Evolutionary conservation across 2,888 invertebrate genomes (phyloP).

Genomic region (Drosophila tripunctata): DNA sequence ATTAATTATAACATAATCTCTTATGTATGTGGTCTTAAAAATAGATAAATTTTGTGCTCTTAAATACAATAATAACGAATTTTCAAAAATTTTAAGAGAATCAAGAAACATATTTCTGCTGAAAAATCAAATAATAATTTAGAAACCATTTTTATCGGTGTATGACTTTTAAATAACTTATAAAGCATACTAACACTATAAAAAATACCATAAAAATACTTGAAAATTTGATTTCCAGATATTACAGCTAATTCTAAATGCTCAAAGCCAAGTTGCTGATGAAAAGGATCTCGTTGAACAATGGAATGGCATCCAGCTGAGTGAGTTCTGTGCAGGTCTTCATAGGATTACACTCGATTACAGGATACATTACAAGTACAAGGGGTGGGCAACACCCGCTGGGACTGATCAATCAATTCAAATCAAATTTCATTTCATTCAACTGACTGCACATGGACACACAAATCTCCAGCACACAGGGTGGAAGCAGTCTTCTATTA

Average conservation of each 20-base stretch:
- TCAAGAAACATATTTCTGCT: no score
- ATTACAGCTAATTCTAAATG: slow-evolving; percentile 34
- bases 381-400: slow-evolving; percentile 76
- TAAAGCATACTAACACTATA: neutral
- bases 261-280: slow-evolving; percentile 12
- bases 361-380: slow-evolving; percentile 75
- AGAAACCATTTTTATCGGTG: no score
- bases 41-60: no score
- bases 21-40: no score
- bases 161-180: neutral
- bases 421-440: slow-evolving; percentile 71
- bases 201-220: neutral
- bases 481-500: slow-evolving; percentile 35
- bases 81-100: no score
- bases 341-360: slow-evolving; percentile 81
- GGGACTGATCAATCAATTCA: slow-evolving; percentile 84
- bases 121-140: no score
- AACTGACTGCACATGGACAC: slow-evolving; percentile 45
- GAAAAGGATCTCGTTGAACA: slow-evolving; percentile 46
- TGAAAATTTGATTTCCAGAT: neutral
- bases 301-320: slow-evolving; percentile 76
- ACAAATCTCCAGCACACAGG: slow-evolving; percentile 20
- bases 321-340: slow-evolving; percentile 76
- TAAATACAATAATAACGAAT: no score
- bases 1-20: no score